Conservation (phyloP, 2,113 vertebrate species). For the Cryptoleucopteryx plumbea region DNA sequence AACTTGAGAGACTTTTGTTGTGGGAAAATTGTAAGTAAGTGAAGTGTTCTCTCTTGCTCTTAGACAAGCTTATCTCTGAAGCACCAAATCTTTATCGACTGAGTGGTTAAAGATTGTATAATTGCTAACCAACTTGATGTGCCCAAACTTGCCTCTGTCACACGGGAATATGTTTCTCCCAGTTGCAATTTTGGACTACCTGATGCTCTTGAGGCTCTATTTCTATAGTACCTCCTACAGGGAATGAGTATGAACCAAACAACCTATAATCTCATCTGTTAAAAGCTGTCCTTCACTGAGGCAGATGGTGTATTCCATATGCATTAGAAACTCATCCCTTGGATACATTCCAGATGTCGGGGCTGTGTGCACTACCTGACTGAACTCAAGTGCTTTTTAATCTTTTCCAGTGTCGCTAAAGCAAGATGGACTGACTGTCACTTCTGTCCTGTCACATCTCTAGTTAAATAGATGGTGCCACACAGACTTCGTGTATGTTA, state of each 20-base stretch:
- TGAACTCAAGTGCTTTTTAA: neutral
- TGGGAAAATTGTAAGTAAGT: neutral
- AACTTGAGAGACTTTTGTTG: neutral
- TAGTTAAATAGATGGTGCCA: neutral
- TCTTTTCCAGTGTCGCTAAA: neutral
- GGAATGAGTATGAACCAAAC: neutral
- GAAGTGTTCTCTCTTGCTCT: neutral
- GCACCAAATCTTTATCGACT: neutral
- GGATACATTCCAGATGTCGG: neutral
- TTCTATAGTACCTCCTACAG: neutral
- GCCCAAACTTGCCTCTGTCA: neutral
- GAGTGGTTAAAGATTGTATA: neutral
- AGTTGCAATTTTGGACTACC: neutral
- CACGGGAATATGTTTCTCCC: neutral
- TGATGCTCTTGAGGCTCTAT: neutral
- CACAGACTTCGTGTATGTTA: neutral
- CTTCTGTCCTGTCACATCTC: neutral
- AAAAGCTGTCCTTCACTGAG: neutral
- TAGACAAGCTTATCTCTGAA: neutral
- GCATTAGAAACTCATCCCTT: neutral
- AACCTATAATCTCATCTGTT: neutral
- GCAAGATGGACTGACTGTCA: neutral
- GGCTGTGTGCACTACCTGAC: neutral
- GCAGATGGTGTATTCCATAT: neutral
- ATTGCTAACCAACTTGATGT: neutral